A percentile compares a stretch with the other conserved stretches of the same genome.
Conservation (phyloP, 2,113 vertebrate species). For the Thymallus thymallus region DNA sequence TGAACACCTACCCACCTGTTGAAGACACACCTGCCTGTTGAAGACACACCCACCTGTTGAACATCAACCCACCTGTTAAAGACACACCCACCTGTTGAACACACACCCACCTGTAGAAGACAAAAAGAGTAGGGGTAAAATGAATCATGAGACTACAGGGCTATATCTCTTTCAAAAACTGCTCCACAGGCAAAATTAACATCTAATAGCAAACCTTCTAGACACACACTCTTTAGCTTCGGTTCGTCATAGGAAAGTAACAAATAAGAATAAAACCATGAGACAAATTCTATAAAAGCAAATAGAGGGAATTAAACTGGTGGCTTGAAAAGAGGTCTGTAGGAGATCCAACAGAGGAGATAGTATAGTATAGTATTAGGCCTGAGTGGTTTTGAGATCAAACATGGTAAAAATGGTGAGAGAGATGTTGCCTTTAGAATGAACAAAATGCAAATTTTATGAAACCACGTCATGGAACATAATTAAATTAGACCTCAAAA, state of each 20-base stretch:
- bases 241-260: neutral
- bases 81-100: neutral
- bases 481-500: neutral
- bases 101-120: neutral
- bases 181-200: too few species aligned
- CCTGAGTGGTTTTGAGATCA: neutral
- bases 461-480: neutral
- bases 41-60: too few species aligned
- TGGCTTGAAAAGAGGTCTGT: neutral
- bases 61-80: neutral
- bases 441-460: neutral
- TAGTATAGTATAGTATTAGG: neutral
- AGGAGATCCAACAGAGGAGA: too few species aligned
- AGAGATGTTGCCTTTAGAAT: neutral
- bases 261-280: neutral
- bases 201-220: too few species aligned
- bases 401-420: neutral
- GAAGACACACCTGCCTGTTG: neutral
- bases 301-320: neutral
- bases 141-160: too few species aligned
- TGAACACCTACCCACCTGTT: neutral
- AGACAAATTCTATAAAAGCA: neutral
- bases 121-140: neutral
- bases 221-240: neutral
- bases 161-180: too few species aligned